Percentiles rank a stretch among this genome's conserved stretches.
These are phyloP conservation scores for Cepaea nemoralis DNA, from an alignment of 1,140 invertebrate species.

Conservation along the genomic window DNA sequence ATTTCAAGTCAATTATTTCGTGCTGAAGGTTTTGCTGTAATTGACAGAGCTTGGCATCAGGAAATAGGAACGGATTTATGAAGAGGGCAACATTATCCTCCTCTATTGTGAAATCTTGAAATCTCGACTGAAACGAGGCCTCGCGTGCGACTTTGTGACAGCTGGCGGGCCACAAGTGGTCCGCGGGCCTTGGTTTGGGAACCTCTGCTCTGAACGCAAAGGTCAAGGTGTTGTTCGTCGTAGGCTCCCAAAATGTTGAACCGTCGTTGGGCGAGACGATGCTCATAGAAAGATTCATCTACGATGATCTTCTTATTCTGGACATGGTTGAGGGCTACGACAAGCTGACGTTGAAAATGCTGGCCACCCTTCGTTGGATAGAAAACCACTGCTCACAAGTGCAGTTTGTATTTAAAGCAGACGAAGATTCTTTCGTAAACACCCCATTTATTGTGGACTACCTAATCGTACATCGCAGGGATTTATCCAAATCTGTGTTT, in stretches of 20 bases:
- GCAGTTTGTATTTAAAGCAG: constrained; percentile 72
- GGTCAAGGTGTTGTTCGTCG: constrained; percentile 48
- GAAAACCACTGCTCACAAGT: constrained; percentile 78
- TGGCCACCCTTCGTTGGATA: constrained; percentile 85
- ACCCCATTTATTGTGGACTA: constrained; percentile 49
- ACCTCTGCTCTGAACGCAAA: too few species aligned
- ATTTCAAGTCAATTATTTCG: too few species aligned
- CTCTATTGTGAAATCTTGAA: too few species aligned
- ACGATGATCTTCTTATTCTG: constrained; percentile 83
- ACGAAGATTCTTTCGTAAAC: constrained; percentile 75
- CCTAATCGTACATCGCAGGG: constrained; percentile 33
- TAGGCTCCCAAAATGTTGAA: constrained; percentile 43
- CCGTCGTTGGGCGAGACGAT: constrained; percentile 62
- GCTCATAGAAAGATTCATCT: constrained; percentile 75
- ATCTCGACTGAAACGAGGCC: too few species aligned
- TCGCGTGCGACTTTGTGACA: too few species aligned
- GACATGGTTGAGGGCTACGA: constrained; percentile 84
- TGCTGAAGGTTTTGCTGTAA: too few species aligned
- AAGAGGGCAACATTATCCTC: too few species aligned
- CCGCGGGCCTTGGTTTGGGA: too few species aligned
- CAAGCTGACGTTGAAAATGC: constrained; percentile 89
- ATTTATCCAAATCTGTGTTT: constrained; percentile 34
- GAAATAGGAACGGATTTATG: too few species aligned
- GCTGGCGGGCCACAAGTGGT: too few species aligned
- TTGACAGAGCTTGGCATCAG: too few species aligned